Evolutionary conservation across 92 coral and sea anemone species (phyloP).

Genomic region (Parazoanthus swiftii): DNA sequence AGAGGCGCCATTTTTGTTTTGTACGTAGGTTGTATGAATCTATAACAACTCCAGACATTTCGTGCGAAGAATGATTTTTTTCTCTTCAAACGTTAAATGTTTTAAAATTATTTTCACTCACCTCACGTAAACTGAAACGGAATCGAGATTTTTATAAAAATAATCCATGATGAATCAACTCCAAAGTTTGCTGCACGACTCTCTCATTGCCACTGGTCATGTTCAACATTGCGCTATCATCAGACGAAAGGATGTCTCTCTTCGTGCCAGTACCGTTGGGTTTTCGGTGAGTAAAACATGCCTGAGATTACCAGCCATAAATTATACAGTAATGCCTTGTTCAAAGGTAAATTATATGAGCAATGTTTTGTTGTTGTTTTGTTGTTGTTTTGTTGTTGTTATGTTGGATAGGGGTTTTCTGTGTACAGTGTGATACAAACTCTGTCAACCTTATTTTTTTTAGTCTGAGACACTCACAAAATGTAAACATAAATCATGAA

Average conservation of each 20-base stretch:
- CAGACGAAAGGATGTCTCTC: conserved; percentile 88
- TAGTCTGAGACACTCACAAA: no score
- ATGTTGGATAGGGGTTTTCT: no score
- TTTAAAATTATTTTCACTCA: neutral
- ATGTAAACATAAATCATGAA: no score
- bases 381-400: no score
- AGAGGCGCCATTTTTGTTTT: conserved; percentile 55
- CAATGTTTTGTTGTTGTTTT: neutral
- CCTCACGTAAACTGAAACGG: neutral
- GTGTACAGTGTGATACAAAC: no score
- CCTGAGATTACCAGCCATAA: neutral
- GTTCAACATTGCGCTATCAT: conserved; percentile 91
- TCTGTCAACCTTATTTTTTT: no score
- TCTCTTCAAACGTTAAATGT: neutral
- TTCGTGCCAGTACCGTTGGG: conserved; percentile 89
- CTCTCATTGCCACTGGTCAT: conserved; percentile 95
- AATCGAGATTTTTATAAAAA: neutral
- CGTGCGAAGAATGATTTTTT: neutral
- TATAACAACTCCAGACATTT: neutral
- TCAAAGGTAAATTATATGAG: neutral
- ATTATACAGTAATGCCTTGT: neutral
- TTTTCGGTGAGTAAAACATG: conserved; percentile 71
- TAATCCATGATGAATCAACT: conserved; percentile 78
- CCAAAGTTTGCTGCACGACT: conserved; percentile 90
- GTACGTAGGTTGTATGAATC: neutral